Evolutionary conservation across 2,888 invertebrate genomes (phyloP), one percentile per base, ranked within the genome.

Genomic region (Eretmocerus hayati): DNA sequence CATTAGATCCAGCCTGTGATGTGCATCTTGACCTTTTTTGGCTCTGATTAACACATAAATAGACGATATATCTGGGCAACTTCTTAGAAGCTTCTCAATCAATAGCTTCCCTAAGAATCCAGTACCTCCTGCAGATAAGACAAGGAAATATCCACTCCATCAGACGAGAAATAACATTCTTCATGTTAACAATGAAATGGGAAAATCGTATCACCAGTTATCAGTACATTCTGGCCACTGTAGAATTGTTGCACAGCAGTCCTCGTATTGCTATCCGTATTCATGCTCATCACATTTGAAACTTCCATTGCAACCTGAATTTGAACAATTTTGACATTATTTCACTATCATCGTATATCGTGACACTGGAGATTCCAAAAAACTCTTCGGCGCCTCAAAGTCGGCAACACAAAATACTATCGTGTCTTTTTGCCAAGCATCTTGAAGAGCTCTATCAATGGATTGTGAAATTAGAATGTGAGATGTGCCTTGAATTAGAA

Each of bases 1-100:
- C 15, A 86, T 75, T 56, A 81, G 79, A 11, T 82, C 82, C 41
- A 85, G 69, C 47, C 87, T 76, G 1, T 81, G 77, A 56, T 80
- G 77, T 35, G 81, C 74, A 56, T 81, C 79, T 63, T 83, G 81
- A 0, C 73, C 84, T 66, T 77, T 77, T 62, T 81, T 82, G 23
- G 72, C 64, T 40, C 82, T 69, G 18, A 81, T 71, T 33, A 82
- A 65, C 21, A 81, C 59, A 59, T 77, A 81, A 51, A 81, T 71
- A 13, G 74, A 72, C 23, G 74, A 72, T 5, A 81, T 61, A 32
- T 77, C 74, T 0, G 75, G 72, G 35, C 81, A 81, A 5, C 74
- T 72, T 40, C 81, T 72, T 20, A 82, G 65, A 31, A 82, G 66
- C 62, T 82, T 82, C 59, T 81, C 81, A 48, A 81, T 69, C 4